Evolutionary conservation across 2,888 invertebrate species (phyloP), one percentile per base, ranked within the genome.

Genomic region (Cancer borealis): DNA sequence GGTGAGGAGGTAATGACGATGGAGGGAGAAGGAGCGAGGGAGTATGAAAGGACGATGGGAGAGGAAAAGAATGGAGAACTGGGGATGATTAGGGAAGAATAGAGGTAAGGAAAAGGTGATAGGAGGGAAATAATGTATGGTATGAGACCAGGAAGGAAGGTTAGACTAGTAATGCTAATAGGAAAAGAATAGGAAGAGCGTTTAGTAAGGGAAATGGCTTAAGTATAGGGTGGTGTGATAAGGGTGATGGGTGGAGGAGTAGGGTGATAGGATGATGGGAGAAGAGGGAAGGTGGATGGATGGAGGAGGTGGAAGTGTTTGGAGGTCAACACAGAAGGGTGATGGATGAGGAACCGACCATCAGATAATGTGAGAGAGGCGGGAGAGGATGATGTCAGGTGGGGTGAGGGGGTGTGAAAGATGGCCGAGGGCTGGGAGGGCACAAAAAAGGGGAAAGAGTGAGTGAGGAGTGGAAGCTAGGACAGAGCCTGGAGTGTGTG

Each of bases 281-380:
- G n/a, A 14, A 54, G 14, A 54, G 54, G 14, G 54, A 14, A 54
- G 54, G 54, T 54, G 14, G 54, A 2, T 12, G 54, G 14, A 21
- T 21, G 66, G 66, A 66, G 21, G 66, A 66, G 66, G 21, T 66
- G n/a, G 66, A 66, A 21, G 66, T n/a, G 66, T 66, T 66, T 66
- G 66, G 66, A 66, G n/a, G 66, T 66, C 66, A 66, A 66, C 66
- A 66, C n/a, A 66, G 66, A n/a, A 21, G 66, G 66, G 66, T 66
- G 66, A 66, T 66, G 66, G 66, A 66, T 66, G 66, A 66, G 66
- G n/a, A 66, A 66, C n/a, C n/a, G 66, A n/a, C 66, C 66, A 66
- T 66, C 66, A 66, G 66, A 66, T 66, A 66, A 66, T 66, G 66
- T 21, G 66, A 3, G 66, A 66, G 66, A n/a, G 66, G 66, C 66